A percentile compares a stretch with the other conserved stretches of the same genome.
These are phyloP conservation scores for Tamandua tetradactyla DNA, from an alignment of 2,797 vertebrate species.

Conservation along the genomic window DNA sequence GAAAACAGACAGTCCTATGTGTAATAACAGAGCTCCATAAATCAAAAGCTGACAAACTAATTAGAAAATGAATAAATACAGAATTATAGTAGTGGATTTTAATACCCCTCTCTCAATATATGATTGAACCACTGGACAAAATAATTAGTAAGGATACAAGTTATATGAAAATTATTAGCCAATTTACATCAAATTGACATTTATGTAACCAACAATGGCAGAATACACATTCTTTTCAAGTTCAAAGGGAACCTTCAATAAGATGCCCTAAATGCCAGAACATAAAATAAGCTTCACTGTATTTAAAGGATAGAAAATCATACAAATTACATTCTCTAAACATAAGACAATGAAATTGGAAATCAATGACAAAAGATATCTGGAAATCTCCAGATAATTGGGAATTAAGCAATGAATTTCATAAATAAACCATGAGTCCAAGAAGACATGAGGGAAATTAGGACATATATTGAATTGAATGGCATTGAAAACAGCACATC, in stretches of 20 bases:
- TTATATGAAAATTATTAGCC: neutral
- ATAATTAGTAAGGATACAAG: neutral
- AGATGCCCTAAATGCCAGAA: neutral
- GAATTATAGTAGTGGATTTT: neutral
- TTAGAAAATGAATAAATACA: neutral
- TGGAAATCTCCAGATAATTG: neutral
- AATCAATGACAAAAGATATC: neutral
- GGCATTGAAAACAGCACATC: neutral
- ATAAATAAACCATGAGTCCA: neutral
- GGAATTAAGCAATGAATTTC: neutral
- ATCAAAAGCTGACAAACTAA: neutral
- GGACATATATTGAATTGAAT: neutral
- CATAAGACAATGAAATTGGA: neutral
- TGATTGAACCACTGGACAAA: neutral
- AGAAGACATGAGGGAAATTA: neutral
- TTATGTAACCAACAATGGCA: neutral
- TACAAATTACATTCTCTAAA: neutral
- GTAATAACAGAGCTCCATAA: neutral
- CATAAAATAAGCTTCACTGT: neutral
- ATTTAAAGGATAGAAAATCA: slow-evolving; percentile 8
- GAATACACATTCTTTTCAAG: neutral
- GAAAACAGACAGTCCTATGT: neutral
- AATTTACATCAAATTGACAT: neutral
- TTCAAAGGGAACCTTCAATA: neutral
- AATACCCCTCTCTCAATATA: neutral